These are phyloP conservation scores for Cardiocondyla obscurior DNA, from an alignment of 1,140 invertebrate genomes.

Conservation along the genomic window DNA sequence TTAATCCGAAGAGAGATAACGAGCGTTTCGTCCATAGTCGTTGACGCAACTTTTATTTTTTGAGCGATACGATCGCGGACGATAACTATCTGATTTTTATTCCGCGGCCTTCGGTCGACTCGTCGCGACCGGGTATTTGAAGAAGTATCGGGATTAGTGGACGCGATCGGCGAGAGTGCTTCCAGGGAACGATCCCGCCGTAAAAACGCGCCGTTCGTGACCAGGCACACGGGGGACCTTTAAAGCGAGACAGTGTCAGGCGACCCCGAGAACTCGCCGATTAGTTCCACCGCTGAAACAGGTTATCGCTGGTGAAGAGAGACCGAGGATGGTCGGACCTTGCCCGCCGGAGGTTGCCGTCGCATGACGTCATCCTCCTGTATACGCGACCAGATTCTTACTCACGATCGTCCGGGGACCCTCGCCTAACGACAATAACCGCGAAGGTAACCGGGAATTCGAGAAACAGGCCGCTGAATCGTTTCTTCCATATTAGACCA, in stretches of 20 bases:
- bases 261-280: slow-evolving; percentile 40
- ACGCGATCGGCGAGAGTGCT: not conserved
- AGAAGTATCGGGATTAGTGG: slow-evolving; percentile 2
- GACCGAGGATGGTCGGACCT: slow-evolving; percentile 42
- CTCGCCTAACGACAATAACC: slow-evolving; percentile 28
- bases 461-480: not conserved
- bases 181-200: not conserved
- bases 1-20: not conserved
- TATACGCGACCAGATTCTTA: slow-evolving; percentile 53
- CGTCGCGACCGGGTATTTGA: too few relatives aligned
- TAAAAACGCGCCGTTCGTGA: not conserved
- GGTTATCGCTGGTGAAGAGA: slow-evolving; percentile 58
- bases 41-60: not conserved
- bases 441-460: not conserved
- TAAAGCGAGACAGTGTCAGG: slow-evolving; percentile 42
- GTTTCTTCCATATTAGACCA: not conserved
- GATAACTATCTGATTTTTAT: not conserved
- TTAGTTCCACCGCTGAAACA: slow-evolving; percentile 52
- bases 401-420: slow-evolving; percentile 3
- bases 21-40: not conserved
- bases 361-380: slow-evolving; percentile 56
- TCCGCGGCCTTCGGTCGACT: not conserved
- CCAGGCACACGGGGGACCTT: slow-evolving; percentile 8
- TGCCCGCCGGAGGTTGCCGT: slow-evolving; percentile 39
- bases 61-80: not conserved